phyloP scores from a whole-genome alignment of 2,797 vertebrate genomes.

The Parauchenoglanis punctatus region DNA sequence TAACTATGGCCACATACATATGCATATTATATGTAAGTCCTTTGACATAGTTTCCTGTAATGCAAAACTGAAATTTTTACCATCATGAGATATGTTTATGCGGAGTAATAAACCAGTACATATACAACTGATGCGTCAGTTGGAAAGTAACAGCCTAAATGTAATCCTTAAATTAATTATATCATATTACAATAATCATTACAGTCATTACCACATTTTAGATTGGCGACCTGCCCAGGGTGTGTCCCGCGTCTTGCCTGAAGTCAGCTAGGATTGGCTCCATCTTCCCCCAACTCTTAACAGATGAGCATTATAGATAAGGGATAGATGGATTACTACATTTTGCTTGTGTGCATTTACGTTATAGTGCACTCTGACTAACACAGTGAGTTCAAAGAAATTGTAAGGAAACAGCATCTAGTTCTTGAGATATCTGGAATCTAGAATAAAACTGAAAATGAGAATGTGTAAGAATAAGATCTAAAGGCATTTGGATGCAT shows the following conservation, averaged over 20 bases:
- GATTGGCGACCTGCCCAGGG: no score
- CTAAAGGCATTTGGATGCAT: not conserved
- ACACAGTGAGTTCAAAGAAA: not conserved
- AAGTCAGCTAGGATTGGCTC: no score
- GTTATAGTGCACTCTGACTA: not conserved
- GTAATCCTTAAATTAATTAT: not conserved
- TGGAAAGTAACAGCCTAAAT: not conserved
- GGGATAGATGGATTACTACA: not conserved
- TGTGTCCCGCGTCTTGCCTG: no score
- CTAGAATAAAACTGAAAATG: not conserved
- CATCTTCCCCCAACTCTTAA: no score
- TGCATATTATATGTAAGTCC: not conserved
- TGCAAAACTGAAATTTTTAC: not conserved
- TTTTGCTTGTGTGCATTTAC: not conserved
- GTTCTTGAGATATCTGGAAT: not conserved
- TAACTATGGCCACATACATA: not conserved
- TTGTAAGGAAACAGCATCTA: not conserved
- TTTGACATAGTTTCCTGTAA: not conserved
- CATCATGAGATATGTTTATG: not conserved
- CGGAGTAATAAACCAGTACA: not conserved
- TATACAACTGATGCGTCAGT: not conserved
- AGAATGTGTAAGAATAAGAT: not conserved
- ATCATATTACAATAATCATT: not conserved
- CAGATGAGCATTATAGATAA: no score
- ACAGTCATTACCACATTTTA: not conserved